Conservation (phyloP, 1,140 invertebrate species). For the Ceratina calcarata region DNA sequence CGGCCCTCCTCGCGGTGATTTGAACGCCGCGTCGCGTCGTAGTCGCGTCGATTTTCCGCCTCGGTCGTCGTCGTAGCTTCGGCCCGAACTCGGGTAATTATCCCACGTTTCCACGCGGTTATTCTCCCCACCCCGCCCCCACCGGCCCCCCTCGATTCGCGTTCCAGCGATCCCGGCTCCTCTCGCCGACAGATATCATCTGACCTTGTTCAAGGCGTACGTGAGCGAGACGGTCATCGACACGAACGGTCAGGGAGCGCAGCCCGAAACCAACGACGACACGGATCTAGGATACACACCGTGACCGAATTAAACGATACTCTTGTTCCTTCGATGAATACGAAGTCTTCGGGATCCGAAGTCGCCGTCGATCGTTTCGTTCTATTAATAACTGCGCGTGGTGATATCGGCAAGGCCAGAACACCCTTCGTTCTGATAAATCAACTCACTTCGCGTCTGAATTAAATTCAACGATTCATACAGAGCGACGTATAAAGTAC, state of each 20-base stretch:
- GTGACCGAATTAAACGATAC: too few species aligned
- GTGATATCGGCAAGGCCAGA: too few species aligned
- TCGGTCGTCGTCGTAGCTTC: not conserved
- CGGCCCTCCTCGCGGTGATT: too few species aligned
- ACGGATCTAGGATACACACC: conserved; percentile 26
- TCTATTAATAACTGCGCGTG: too few species aligned
- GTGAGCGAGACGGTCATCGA: conserved; percentile 44
- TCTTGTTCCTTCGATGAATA: conserved; percentile 8
- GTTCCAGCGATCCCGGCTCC: conserved; percentile 18
- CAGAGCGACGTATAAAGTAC: too few species aligned
- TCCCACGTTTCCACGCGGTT: conserved; percentile 9
- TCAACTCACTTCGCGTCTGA: too few species aligned
- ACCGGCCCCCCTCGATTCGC: not conserved
- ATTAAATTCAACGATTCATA: too few species aligned
- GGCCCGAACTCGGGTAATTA: conserved; percentile 10
- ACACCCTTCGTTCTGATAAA: too few species aligned
- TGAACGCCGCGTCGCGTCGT: not conserved
- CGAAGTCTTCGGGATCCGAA: too few species aligned
- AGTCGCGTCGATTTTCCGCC: too few species aligned
- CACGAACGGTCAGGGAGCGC: conserved; percentile 42
- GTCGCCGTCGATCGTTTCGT: too few species aligned
- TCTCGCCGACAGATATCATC: conserved; percentile 28
- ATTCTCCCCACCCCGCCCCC: not conserved
- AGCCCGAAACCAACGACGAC: conserved; percentile 4
- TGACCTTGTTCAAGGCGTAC: conserved; percentile 44